phyloP scores from a whole-genome alignment of 2,797 vertebrate genomes.

The Syndactyla subalaris region DNA sequence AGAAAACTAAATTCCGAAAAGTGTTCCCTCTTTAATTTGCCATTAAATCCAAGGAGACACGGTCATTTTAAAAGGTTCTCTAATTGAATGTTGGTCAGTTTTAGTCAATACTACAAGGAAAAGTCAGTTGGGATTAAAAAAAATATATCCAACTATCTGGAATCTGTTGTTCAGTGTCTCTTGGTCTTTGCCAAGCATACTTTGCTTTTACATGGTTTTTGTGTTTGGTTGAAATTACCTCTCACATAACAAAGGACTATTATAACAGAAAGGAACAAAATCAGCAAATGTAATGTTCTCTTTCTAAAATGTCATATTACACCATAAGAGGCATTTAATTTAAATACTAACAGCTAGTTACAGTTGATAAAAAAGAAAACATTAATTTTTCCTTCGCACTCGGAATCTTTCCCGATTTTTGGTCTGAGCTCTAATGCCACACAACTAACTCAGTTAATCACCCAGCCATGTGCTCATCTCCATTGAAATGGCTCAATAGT shows the following conservation, averaged over 20 bases:
- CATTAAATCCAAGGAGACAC: neutral
- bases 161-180: neutral
- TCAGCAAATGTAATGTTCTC: neutral
- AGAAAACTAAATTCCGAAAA: slow-evolving; percentile 14
- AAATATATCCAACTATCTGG: neutral
- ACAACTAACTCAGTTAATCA: neutral
- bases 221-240: slow-evolving; percentile 11
- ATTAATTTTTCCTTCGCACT: neutral
- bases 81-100: slow-evolving; percentile 15
- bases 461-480: neutral
- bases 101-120: neutral
- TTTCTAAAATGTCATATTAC: neutral
- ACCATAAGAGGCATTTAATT: neutral
- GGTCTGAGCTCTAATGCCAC: neutral
- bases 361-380: neutral
- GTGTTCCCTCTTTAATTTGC: neutral
- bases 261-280: slow-evolving; percentile 13
- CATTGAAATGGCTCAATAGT: slow-evolving; percentile 43
- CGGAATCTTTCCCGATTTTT: neutral
- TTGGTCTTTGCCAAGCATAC: neutral
- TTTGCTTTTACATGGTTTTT: slow-evolving; percentile 3
- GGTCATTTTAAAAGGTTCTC: neutral
- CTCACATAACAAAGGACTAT: neutral
- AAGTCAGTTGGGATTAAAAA: neutral
- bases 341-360: neutral